Percentiles rank a stretch among this genome's conserved stretches.
phyloP scores from a whole-genome alignment of 2,113 vertebrate genomes.

The Lucifuga dentata region DNA sequence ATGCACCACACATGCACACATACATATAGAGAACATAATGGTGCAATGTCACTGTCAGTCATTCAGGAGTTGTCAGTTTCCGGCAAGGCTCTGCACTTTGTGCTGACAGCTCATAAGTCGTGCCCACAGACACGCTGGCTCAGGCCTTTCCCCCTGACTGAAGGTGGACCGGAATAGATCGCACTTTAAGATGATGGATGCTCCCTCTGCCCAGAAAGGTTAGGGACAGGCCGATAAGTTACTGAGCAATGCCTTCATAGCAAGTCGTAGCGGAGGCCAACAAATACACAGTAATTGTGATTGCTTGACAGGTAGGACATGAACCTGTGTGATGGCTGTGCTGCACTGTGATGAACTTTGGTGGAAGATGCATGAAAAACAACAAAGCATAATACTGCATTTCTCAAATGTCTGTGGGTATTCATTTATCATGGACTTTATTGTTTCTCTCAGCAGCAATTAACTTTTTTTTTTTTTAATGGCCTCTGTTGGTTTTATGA shows the following conservation, averaged over 20 bases:
- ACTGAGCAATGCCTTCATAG: constrained; percentile 61
- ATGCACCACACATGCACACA: constrained; percentile 30
- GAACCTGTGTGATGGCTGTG: constrained; percentile 35
- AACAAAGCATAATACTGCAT: constrained; percentile 22
- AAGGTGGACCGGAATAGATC: constrained; percentile 77
- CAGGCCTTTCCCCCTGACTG: constrained; percentile 57
- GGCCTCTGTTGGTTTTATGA: not conserved
- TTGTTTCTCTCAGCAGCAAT: constrained; percentile 10
- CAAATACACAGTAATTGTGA: constrained; percentile 73
- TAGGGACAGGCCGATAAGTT: constrained; percentile 76
- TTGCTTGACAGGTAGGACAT: constrained; percentile 61
- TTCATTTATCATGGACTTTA: constrained; percentile 11
- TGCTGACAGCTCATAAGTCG: constrained; percentile 82
- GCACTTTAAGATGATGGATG: constrained; percentile 81
- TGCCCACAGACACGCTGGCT: constrained; percentile 67
- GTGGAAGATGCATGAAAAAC: constrained; percentile 33
- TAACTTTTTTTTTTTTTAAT: not conserved
- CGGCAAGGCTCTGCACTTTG: constrained; percentile 79
- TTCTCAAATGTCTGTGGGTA: not conserved
- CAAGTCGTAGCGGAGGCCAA: constrained; percentile 56
- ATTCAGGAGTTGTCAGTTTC: constrained; percentile 74
- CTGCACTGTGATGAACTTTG: constrained; percentile 17
- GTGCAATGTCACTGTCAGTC: constrained; percentile 80
- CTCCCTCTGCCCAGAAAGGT: constrained; percentile 73
- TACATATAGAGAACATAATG: constrained; percentile 49